These are phyloP conservation scores for Labeo catla DNA, from an alignment of 2,113 vertebrate genomes.

Conservation along the genomic window DNA sequence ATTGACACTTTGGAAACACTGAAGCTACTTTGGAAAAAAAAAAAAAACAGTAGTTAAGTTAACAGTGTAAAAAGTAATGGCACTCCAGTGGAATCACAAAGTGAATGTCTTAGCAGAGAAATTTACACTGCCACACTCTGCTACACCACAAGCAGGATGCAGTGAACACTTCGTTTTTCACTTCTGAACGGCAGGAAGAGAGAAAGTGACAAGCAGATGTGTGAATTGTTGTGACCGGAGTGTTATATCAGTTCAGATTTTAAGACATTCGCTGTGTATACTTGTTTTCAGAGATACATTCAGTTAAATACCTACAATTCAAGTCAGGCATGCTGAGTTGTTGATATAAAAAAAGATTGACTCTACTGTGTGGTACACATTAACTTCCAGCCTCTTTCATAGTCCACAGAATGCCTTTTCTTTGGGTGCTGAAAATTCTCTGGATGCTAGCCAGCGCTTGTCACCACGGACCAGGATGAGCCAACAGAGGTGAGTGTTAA, in stretches of 20 bases:
- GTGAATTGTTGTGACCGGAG: background rate
- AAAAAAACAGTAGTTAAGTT: background rate
- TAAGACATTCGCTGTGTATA: background rate
- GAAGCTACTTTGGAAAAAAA: background rate
- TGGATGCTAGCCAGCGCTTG: conserved; percentile 40
- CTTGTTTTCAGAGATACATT: conserved; percentile 6
- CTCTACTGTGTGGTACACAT: conserved; percentile 15
- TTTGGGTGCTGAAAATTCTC: conserved; percentile 39
- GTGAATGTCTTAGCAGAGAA: conserved; percentile 2
- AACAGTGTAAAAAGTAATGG: background rate
- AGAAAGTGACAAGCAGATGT: conserved; percentile 9
- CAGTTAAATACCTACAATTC: conserved; percentile 6
- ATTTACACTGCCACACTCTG: conserved; percentile 7
- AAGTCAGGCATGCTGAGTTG: conserved; percentile 31
- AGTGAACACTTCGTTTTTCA: background rate
- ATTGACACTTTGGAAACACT: background rate
- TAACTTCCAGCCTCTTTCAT: conserved; percentile 15
- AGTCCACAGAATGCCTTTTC: conserved; percentile 29
- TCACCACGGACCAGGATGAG: conserved; percentile 29
- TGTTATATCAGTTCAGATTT: background rate
- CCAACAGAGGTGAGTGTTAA: conserved; percentile 48
- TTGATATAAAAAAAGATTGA: background rate
- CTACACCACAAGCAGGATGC: background rate
- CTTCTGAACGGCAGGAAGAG: conserved; percentile 3
- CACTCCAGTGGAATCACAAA: background rate